Conservation (phyloP, 2,113 vertebrate genomes). For the Riparia riparia region DNA sequence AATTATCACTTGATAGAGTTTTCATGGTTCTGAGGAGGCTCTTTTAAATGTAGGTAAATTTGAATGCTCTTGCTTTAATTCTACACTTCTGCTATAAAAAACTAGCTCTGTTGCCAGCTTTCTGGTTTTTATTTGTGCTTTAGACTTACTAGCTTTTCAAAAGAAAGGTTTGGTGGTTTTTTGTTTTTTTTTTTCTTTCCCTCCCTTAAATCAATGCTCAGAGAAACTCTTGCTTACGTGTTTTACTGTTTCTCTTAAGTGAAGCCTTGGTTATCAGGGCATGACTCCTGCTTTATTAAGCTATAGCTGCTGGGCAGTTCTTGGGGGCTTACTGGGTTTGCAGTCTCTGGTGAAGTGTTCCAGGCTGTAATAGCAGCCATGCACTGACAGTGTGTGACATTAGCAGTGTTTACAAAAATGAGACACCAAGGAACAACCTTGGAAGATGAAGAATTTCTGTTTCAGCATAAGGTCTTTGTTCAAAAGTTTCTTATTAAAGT, state of each 20-base stretch:
- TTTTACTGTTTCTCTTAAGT: not conserved
- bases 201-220: not conserved
- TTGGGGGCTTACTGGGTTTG: not conserved
- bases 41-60: constrained; percentile 22
- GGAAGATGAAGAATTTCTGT: not conserved
- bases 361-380: not conserved
- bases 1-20: not conserved
- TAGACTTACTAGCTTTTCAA: not conserved
- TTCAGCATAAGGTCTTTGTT: not conserved
- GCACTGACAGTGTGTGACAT: not conserved
- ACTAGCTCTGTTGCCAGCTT: not conserved
- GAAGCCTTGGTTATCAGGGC: not conserved
- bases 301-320: not conserved
- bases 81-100: not conserved
- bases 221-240: not conserved
- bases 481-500: not conserved
- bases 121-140: not conserved
- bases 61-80: constrained; percentile 14
- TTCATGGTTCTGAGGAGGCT: constrained; percentile 12
- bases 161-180: not conserved
- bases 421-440: not conserved
- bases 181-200: no score
- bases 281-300: not conserved
- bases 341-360: not conserved
- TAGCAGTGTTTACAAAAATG: not conserved